A percentile compares a stretch with the other conserved stretches of the same genome.
Conservation (phyloP, 2,797 vertebrate species). For the Lepus townsendii region DNA sequence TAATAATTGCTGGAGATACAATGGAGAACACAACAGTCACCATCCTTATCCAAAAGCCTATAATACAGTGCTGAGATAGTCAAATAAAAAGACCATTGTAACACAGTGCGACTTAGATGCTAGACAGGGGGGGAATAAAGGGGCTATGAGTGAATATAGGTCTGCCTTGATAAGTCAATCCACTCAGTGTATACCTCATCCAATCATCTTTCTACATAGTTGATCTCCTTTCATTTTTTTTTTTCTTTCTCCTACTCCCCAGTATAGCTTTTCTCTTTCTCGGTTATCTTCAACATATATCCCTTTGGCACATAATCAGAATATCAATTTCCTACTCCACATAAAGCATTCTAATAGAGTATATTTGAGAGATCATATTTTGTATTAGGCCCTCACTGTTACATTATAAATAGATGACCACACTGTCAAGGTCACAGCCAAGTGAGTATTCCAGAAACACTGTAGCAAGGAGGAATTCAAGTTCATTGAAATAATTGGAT, state of each 20-base stretch:
- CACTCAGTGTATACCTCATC: not conserved
- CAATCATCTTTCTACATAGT: not conserved
- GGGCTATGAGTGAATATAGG: not conserved
- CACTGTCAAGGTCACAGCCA: not conserved
- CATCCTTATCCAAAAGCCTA: not conserved
- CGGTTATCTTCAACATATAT: not conserved
- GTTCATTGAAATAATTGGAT: conserved; percentile 57
- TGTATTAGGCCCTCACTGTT: conserved; percentile 24
- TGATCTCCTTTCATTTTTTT: not conserved
- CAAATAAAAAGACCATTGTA: not conserved
- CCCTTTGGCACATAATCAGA: not conserved
- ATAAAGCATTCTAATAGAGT: conserved; percentile 11
- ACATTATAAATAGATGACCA: conserved; percentile 22
- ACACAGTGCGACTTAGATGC: not conserved
- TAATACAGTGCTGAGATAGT: not conserved
- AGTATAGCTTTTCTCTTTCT: not conserved
- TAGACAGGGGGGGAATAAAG: not conserved
- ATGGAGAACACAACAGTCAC: not conserved
- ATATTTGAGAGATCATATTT: not conserved
- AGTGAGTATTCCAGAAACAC: not conserved
- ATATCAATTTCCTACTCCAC: conserved; percentile 4
- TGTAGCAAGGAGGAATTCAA: conserved; percentile 32
- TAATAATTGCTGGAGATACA: not conserved
- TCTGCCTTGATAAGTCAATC: not conserved
- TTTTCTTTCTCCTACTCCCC: not conserved